Base-by-base conservation (phyloP, 2,113 vertebrate genomes). In the Mormoops blainvillei region DNA sequence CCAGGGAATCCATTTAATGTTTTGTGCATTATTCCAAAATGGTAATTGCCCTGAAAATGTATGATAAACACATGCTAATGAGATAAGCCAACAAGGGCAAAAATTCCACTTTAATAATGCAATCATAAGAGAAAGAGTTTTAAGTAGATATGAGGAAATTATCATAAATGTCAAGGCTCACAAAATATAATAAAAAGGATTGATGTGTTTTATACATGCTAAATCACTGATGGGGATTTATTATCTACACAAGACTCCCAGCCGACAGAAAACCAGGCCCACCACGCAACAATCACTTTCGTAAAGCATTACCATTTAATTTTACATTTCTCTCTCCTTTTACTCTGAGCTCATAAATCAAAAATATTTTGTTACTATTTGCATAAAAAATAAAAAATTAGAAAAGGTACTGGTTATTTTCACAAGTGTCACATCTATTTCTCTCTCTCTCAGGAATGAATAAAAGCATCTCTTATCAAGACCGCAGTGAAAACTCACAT, bases 1-100 rank as follows among this genome's bases (percentile, higher is more conserved):
- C 92, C 68, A 86, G 84, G 89, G 71, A 81, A 91, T 96, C 43
- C 90, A 95, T 96, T 97, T 96, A 98, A 97, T 93, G 38, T 85
- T 85, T 97, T 80, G 52, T 84, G 33, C 87, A 95, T 92, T 98
- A 92, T 97, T 97, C 90, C 80, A 93, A 92, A 86, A 97, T 87
- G 96, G 83, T 97, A 98, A 98, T 98, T 98, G 98, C 78, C 86
- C 48, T 96, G 88, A 97, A 98, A 98, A 97, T 76, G 89, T 89
- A 95, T 93, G 96, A 98, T 95, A 98, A 98, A 97, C 24, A 88
- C 78, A 95, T 93, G 86, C 41, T 98, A 98, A 98, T 97, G 90
- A 98, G 91, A 88, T 87, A 98, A 97, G 70, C 31, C 89, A 98
- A 78, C 52, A 98, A 97, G 85, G 97, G 91, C 94, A 94, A 97